phyloP scores from a whole-genome alignment of 1,140 invertebrate species.

The Teleogryllus occipitalis region DNA sequence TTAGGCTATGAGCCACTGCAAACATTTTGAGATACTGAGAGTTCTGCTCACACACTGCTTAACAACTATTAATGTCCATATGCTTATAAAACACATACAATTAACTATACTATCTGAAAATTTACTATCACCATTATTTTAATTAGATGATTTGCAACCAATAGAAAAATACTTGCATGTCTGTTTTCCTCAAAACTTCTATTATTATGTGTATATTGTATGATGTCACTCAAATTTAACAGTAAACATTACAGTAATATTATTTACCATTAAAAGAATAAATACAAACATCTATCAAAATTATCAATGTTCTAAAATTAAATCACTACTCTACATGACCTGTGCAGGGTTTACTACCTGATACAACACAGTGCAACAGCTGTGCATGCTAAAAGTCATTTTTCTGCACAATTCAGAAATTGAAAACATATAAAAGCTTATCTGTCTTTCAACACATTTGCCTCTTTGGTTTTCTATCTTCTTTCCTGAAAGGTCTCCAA shows the following conservation, averaged over 20 bases:
- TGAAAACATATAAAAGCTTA: too few species aligned
- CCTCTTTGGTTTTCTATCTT: not conserved
- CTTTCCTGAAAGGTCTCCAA: too few species aligned
- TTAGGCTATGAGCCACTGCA: conserved; percentile 3
- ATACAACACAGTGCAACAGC: not conserved
- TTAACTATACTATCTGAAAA: conserved; percentile 1
- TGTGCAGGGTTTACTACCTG: not conserved
- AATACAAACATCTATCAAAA: not conserved
- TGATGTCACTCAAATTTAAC: conserved; percentile 5
- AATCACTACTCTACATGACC: not conserved
- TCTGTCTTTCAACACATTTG: not conserved
- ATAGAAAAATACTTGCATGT: conserved; percentile 1
- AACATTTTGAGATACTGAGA: not conserved
- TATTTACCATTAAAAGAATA: not conserved
- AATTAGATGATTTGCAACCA: not conserved
- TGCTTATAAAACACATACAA: not conserved
- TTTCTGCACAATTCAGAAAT: not conserved
- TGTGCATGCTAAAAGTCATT: not conserved
- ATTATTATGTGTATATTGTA: not conserved
- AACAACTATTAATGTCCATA: not conserved
- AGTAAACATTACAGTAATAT: not conserved
- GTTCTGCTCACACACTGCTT: not conserved
- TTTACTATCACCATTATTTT: not conserved
- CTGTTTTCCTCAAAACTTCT: not conserved
- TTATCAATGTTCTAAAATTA: not conserved